These are phyloP conservation scores for Drosophila nikananu DNA, from an alignment of 1,140 invertebrate genomes.

Conservation along the genomic window DNA sequence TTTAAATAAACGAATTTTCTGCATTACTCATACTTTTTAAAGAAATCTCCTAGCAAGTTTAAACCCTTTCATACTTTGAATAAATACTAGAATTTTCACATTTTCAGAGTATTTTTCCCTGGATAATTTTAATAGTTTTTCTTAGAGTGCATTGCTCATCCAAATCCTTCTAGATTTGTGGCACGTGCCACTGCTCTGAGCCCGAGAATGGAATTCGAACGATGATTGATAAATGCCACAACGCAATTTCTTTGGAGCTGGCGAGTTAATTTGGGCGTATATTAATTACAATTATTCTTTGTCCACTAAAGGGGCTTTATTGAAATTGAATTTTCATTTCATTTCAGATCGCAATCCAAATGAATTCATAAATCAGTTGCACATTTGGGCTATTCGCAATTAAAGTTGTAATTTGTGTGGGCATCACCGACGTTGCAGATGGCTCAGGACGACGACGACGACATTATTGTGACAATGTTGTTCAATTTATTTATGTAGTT, in stretches of 20 bases:
- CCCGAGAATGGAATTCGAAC: neutral
- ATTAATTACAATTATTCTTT: constrained; percentile 37
- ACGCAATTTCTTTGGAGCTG: neutral
- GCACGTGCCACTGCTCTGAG: constrained; percentile 3
- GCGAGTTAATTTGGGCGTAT: constrained; percentile 2
- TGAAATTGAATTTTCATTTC: constrained; percentile 22
- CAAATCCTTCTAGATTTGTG: neutral
- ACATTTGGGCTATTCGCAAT: constrained; percentile 30
- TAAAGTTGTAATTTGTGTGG: constrained; percentile 27
- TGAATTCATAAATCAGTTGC: constrained; percentile 44
- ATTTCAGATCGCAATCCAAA: constrained; percentile 35
- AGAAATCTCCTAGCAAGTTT: too few relatives aligned
- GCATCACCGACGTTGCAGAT: constrained; percentile 30
- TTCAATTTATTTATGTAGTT: constrained; percentile 35
- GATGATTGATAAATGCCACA: constrained; percentile 17
- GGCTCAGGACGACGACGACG: neutral
- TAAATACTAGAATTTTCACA: too few relatives aligned
- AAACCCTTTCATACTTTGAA: too few relatives aligned
- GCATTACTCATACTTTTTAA: too few relatives aligned
- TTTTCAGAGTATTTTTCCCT: too few relatives aligned
- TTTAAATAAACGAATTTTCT: too few relatives aligned
- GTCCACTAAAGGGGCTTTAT: constrained; percentile 4
- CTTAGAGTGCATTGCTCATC: neutral
- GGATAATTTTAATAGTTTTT: too few relatives aligned
- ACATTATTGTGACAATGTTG: constrained; percentile 20